phyloP scores from a whole-genome alignment of 2,797 vertebrate genomes.

The Pterois miles region DNA sequence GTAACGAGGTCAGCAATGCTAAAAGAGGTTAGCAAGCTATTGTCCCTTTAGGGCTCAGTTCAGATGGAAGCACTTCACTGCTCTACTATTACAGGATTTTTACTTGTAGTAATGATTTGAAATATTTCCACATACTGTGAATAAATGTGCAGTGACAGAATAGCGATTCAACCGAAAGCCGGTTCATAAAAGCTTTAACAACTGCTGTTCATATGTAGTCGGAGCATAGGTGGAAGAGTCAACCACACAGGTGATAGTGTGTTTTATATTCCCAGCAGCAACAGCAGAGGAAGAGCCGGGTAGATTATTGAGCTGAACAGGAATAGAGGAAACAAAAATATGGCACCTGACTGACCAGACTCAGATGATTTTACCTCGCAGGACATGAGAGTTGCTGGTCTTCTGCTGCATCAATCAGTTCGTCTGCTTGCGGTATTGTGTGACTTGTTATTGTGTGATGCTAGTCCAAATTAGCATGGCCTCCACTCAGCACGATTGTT shows the following conservation, averaged over 20 bases:
- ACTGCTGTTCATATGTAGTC: background rate
- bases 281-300: background rate
- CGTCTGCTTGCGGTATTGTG: too few species aligned
- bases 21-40: background rate
- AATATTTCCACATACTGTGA: constrained; percentile 1
- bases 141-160: background rate
- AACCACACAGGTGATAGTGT: background rate
- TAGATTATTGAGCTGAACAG: background rate
- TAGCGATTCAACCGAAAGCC: background rate
- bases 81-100: background rate
- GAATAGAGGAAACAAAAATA: background rate
- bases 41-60: background rate
- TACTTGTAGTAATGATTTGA: background rate
- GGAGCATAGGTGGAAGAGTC: background rate
- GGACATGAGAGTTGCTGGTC: too few species aligned
- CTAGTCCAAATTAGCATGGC: too few species aligned
- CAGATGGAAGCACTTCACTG: constrained; percentile 5
- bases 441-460: too few species aligned
- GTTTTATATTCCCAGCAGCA: background rate
- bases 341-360: too few species aligned
- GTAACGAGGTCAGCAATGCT: constrained; percentile 9
- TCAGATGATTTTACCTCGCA: too few species aligned
- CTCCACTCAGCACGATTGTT: too few species aligned
- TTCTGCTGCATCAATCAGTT: too few species aligned
- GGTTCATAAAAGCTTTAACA: background rate